These are phyloP conservation scores for Lethenteron camtschaticum DNA, from an alignment of 2,113 vertebrate species.

Conservation along the genomic window DNA sequence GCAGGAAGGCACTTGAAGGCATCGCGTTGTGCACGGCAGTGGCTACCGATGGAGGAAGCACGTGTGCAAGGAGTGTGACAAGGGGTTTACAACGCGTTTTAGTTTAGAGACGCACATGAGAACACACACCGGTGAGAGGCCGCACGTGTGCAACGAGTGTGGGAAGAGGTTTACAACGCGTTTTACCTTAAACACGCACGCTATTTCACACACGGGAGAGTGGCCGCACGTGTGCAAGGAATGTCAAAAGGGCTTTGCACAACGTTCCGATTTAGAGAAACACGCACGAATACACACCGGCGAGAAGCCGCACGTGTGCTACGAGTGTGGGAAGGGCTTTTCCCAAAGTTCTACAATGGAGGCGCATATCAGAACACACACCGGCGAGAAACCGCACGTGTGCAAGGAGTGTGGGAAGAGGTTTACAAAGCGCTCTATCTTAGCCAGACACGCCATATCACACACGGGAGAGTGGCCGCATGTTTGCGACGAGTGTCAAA, in stretches of 20 bases:
- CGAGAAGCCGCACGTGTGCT: background rate
- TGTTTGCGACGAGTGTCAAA: background rate
- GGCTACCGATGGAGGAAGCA: background rate
- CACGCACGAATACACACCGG: background rate
- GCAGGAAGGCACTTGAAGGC: no score
- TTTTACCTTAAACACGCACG: background rate
- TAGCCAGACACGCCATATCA: background rate
- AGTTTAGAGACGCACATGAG: conserved; percentile 5
- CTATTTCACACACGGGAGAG: background rate
- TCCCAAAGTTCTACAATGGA: background rate
- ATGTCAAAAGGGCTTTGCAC: conserved; percentile 1
- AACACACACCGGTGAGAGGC: background rate
- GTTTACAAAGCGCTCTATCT: background rate
- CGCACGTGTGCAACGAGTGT: background rate
- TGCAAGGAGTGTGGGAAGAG: background rate
- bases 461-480: background rate
- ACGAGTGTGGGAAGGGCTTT: background rate
- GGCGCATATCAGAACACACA: background rate
- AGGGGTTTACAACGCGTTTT: background rate
- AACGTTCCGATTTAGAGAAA: background rate
- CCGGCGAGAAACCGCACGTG: background rate
- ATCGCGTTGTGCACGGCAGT: no score
- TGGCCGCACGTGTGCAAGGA: background rate
- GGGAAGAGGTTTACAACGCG: background rate
- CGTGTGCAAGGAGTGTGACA: background rate